phyloP scores from a whole-genome alignment of 2,113 vertebrate genomes.

The Stercorarius parasiticus region DNA sequence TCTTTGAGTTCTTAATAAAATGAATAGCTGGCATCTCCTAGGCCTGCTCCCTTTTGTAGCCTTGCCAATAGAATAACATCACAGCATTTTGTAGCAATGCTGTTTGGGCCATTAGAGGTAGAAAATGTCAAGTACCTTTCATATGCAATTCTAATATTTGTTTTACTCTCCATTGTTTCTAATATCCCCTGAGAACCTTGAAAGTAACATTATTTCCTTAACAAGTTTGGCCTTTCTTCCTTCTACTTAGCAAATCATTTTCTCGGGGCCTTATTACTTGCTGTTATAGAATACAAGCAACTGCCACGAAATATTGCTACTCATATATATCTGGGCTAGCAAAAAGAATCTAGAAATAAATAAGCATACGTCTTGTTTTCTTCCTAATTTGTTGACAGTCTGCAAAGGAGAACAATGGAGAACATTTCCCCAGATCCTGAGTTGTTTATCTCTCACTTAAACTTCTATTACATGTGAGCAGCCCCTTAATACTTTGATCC shows the following conservation, averaged over 20 bases:
- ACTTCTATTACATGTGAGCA: background rate
- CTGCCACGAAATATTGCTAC: background rate
- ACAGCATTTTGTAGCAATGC: slow-evolving; percentile 33
- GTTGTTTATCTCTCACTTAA: background rate
- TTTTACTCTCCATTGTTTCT: slow-evolving; percentile 62
- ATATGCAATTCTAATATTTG: slow-evolving; percentile 45
- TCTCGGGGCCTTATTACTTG: background rate
- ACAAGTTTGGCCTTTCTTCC: slow-evolving; percentile 67
- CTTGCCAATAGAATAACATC: slow-evolving; percentile 23
- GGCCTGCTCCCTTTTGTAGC: background rate
- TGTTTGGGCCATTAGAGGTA: background rate
- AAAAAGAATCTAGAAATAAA: background rate
- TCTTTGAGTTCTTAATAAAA: slow-evolving; percentile 36
- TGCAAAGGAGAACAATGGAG: background rate
- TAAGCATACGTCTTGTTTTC: background rate
- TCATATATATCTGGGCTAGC: background rate
- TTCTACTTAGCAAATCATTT: background rate
- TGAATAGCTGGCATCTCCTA: slow-evolving; percentile 24
- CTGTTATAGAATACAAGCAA: background rate
- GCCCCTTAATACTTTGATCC: background rate
- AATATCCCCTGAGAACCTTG: slow-evolving; percentile 59
- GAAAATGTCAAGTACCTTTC: slow-evolving; percentile 52
- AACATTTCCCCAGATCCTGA: background rate
- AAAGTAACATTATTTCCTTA: slow-evolving; percentile 62
- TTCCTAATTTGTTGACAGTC: background rate